Evolutionary conservation across 2,113 vertebrate genomes (phyloP).

Genomic region (Nestor notabilis): DNA sequence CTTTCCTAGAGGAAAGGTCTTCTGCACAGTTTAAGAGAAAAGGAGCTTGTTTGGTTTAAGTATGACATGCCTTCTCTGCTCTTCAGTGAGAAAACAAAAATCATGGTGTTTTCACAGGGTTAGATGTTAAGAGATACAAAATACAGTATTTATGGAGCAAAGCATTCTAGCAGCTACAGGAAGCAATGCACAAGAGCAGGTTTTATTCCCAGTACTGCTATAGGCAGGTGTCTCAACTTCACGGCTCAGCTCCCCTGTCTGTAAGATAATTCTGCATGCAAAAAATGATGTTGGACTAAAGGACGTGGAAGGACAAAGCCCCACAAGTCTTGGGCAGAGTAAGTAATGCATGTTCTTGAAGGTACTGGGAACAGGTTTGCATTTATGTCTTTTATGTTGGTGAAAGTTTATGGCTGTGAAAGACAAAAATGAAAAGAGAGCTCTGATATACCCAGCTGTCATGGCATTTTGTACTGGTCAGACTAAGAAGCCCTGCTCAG

Average conservation of each 20-base stretch:
- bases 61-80: rapidly evolving
- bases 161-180: background rate
- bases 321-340: rapidly evolving
- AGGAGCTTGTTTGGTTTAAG: background rate
- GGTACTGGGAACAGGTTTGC: background rate
- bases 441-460: background rate
- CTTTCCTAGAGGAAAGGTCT: background rate
- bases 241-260: rapidly evolving
- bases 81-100: background rate
- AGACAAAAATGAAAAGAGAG: background rate
- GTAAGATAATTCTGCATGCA: background rate
- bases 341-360: background rate
- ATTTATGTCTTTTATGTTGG: background rate
- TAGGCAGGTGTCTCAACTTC: no score
- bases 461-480: background rate
- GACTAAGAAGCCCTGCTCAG: background rate
- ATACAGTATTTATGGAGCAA: background rate
- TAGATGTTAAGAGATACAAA: rapidly evolving
- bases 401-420: background rate
- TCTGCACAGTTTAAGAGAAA: background rate
- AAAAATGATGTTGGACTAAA: no score
- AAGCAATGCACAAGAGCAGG: background rate
- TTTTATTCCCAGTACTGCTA: background rate
- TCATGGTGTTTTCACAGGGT: background rate
- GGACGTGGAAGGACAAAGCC: background rate